Percentiles rank a stretch among this genome's conserved stretches.
Conservation (phyloP, 2,113 vertebrate genomes). For the Equus quagga region DNA sequence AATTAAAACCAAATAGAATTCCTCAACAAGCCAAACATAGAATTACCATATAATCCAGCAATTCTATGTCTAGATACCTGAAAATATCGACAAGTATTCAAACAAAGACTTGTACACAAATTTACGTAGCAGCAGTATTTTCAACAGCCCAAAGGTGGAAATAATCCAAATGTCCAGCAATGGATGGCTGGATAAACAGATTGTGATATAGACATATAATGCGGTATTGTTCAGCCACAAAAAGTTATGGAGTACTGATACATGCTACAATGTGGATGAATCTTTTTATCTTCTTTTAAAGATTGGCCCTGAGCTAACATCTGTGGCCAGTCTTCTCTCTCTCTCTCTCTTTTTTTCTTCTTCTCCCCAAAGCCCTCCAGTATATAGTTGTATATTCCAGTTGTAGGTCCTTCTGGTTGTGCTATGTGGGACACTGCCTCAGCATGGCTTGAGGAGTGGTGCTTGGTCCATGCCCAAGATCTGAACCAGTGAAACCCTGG, state of each 20-base stretch:
- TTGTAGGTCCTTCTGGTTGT: too few species aligned
- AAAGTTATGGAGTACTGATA: neutral
- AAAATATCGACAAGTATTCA: neutral
- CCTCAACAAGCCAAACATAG: constrained; percentile 22
- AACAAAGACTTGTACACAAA: neutral
- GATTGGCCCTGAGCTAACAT: too few species aligned
- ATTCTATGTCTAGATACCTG: neutral
- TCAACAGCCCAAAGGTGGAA: neutral
- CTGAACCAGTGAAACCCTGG: too few species aligned
- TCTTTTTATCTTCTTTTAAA: too few species aligned
- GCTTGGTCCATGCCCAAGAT: too few species aligned
- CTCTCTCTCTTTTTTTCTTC: too few species aligned
- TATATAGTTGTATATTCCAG: too few species aligned
- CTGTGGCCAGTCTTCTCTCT: too few species aligned
- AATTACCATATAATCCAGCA: neutral
- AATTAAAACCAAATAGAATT: constrained; percentile 43
- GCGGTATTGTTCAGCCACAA: neutral
- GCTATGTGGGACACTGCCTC: too few species aligned
- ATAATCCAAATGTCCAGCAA: neutral
- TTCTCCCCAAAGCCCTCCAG: too few species aligned
- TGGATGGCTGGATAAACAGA: neutral
- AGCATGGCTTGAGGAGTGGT: too few species aligned
- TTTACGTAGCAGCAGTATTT: neutral
- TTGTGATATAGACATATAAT: neutral
- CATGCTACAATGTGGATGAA: neutral